Base-by-base conservation (phyloP, 2,888 invertebrate species). In the Cephus pulcher region DNA sequence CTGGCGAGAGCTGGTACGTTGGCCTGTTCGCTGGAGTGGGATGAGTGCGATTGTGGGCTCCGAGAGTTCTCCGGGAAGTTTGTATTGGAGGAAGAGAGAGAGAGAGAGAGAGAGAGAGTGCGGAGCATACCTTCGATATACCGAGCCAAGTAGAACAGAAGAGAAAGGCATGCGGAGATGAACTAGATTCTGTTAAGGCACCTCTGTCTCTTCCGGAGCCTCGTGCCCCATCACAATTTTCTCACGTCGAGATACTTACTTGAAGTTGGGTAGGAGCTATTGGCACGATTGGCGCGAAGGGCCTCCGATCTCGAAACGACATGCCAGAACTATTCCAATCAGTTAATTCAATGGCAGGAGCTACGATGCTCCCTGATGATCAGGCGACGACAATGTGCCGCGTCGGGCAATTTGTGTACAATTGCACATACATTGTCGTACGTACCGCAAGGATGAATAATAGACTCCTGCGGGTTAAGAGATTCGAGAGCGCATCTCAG, bases 91-190 rank as follows among this genome's bases (percentile, higher is more conserved):
- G 4, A 6, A 35, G 69, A 9, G 71, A 71, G 69, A 69, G 32
- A 34, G 34, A 12, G 32, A 32, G 33, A 34, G 70, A 70, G 69
- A 12, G 76, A 76, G 69, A 69, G 32, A 33, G 32, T 15, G 70
- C 70, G 30, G 30, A 70, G 30, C 33, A 23, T 15, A 37, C 78
- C 56, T 37, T n/a, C 34, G 74, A 74, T 40, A 15, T 40, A 15
- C 15, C 23, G 34, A 84, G 87, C 86, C 86, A 91, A 91, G 91
- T 91, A 89, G 91, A 89, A 91, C 91, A 91, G 88, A 91, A 91
- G 91, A 91, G 91, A 91, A 91, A 91, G 91, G 91, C 87, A 86
- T 85, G 84, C 86, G 86, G 89, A 90, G 90, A 90, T 91, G 91
- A 90, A 91, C 91, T 91, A 91, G 90, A 90, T 91, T 91, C 84